Percentiles rank a stretch among this genome's conserved stretches.
phyloP scores from a whole-genome alignment of 2,888 invertebrate genomes.

The Harpalus rufipes region DNA sequence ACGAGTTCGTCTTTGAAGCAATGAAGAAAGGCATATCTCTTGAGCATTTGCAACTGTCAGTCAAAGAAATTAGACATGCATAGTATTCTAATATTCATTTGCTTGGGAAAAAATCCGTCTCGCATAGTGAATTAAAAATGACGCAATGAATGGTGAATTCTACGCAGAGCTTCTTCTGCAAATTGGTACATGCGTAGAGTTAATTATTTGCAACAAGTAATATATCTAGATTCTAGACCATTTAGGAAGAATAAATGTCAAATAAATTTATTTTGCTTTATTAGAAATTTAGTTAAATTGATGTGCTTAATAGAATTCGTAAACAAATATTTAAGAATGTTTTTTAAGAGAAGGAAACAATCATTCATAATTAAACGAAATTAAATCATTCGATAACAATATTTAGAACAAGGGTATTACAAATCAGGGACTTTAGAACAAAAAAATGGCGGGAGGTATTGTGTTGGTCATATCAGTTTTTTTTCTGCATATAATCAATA shows the following conservation, averaged over 20 bases:
- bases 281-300: neutral
- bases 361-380: too few relatives aligned
- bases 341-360: too few relatives aligned
- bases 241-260: neutral
- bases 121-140: slow-evolving; percentile 19
- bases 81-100: neutral
- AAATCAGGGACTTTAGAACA: too few relatives aligned
- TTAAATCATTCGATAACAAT: too few relatives aligned
- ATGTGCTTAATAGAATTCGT: too few relatives aligned
- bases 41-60: slow-evolving; percentile 14
- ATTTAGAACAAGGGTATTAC: too few relatives aligned
- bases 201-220: neutral
- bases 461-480: too few relatives aligned
- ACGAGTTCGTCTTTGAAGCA: slow-evolving; percentile 18
- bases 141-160: slow-evolving; percentile 8
- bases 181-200: neutral
- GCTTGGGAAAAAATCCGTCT: neutral
- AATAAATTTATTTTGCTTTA: neutral
- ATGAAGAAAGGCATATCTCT: slow-evolving; percentile 22
- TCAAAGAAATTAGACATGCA: slow-evolving; percentile 15
- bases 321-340: too few relatives aligned
- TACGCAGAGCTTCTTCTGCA: neutral
- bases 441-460: too few relatives aligned
- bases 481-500: too few relatives aligned
- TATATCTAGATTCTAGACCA: neutral